Base-by-base conservation (phyloP, 2,113 vertebrate genomes). In the Emydura subglobosa region DNA sequence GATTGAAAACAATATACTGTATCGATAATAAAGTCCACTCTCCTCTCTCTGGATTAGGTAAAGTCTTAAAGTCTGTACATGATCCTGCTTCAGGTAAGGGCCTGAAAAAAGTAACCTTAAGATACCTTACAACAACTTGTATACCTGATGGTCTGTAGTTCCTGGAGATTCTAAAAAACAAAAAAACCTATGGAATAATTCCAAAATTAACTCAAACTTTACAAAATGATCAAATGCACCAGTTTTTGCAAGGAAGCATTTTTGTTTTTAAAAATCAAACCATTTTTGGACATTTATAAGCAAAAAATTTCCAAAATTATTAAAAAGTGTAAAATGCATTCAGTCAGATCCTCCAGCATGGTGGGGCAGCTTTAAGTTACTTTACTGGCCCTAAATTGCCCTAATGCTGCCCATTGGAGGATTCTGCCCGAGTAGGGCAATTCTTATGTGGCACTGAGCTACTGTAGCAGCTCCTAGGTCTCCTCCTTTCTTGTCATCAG, bases 401-500 rank as follows among this genome's bases (percentile, higher is more conserved):
- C 14, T 82, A 82, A 80, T 89, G 10, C 24, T 44, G 21, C 34
- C 57, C 84, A 27, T 94, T 82, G 57, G 12, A 76, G 72, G 14
- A 61, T 81, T 91, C 74, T 95, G 42, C 54, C 42, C 9, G 72
- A 24, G 92, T 91, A 96, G 16, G 91, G 82, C 25, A 84, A 80
- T 78, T 61, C 59, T 39, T 0, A 31, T n/a, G 31, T n/a, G 34
- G 34, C 34, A 65, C 82, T 57, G 39, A 54, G 57, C 53, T 91
- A 42, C 85, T 94, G 79, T 83, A 74, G 93, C 9, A 50, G 34
- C 47, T 85, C 61, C 13, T 82, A 19, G 0, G 0, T 2, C 47
- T 95, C 11, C 57, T 44, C 82, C 88, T 74, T 11, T n/a, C 50
- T 54, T 91, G 65, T 81, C 74, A 88, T 95, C 87, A 95, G 85